Conservation (phyloP, 2,797 vertebrate species). For the Gephyroberyx darwinii region DNA sequence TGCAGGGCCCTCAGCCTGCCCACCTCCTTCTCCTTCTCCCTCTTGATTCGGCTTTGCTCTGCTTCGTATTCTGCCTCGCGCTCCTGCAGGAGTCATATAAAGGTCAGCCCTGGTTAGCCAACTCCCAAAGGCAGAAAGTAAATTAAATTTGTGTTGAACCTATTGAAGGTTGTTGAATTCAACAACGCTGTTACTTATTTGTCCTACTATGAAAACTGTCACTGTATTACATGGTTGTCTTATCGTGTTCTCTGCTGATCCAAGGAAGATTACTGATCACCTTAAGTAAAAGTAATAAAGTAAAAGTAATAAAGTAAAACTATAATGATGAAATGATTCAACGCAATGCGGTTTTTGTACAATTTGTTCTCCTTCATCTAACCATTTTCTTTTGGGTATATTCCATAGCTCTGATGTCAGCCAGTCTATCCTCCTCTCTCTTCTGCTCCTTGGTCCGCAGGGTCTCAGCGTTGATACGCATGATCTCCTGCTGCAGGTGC, state of each 20-base stretch:
- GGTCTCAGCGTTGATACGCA: conserved; percentile 82
- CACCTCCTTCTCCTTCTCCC: conserved; percentile 89
- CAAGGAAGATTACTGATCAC: background rate
- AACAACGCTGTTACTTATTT: no score
- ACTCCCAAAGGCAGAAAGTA: background rate
- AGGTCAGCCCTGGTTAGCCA: background rate
- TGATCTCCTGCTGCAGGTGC: conserved; percentile 83
- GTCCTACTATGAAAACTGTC: no score
- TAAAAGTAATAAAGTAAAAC: no score
- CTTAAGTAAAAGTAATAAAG: no score
- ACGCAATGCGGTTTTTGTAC: background rate
- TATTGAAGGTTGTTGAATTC: no score
- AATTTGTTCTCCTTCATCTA: conserved; percentile 21
- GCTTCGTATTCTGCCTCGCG: conserved; percentile 86
- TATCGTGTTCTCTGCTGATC: background rate
- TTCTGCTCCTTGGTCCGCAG: conserved; percentile 76
- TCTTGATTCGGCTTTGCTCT: conserved; percentile 82
- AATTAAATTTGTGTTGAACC: no score
- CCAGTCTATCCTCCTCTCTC: conserved; percentile 83
- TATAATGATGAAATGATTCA: background rate
- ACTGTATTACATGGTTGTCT: no score
- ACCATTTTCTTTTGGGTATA: conserved; percentile 88
- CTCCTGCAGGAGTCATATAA: conserved; percentile 72
- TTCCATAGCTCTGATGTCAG: conserved; percentile 81
- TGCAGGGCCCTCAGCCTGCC: conserved; percentile 85